Evolutionary conservation across 2,888 invertebrate species (phyloP), one percentile per base, ranked within the genome.

Genomic region (Lochmaea capreae): DNA sequence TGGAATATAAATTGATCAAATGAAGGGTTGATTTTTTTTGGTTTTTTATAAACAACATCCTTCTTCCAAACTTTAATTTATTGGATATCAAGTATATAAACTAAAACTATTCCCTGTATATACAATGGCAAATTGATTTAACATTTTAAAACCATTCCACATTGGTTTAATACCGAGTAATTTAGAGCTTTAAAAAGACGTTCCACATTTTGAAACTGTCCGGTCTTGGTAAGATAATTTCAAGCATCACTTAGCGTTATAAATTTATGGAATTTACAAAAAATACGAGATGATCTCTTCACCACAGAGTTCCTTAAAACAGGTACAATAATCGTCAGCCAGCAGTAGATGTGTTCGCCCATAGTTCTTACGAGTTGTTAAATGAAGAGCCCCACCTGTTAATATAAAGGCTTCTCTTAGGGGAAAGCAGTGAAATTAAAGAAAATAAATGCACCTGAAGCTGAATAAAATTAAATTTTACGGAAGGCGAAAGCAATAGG

Each of bases 331-430:
- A 63, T 63, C 18, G 43, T 62, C 39, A 62, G 62, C 62, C n/a
- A 62, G 42, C 10, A 62, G 62, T 16, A 22, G 62, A 62, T 62
- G 62, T 42, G 42, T 63, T 63, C 43, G 52, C 33, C 54, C 52
- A 66, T 66, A 54, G 66, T 66, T 66, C 52, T 39, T 66, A 42
- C 46, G 10, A 74, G 65, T 54, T 72, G 71, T 72, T 63, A 57
- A 71, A 74, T 76, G 73, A 70, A 70, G 54, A 76, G 74, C 78
- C 77, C 77, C 79, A 78, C 79, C 77, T 79, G 75, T 76, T 54
- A 58, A 63, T 22, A 65, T 63, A 71, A 69, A 72, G 69, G 74
- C 76, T 68, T 73, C 70, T 33, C n/a, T n/a, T 63, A 39, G 67
- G 74, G 46, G 70, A 10, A 49, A 74, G 67, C 52, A 49, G 73